phyloP scores from a whole-genome alignment of 2,888 invertebrate species.

The Hipparchia sbordonii region DNA sequence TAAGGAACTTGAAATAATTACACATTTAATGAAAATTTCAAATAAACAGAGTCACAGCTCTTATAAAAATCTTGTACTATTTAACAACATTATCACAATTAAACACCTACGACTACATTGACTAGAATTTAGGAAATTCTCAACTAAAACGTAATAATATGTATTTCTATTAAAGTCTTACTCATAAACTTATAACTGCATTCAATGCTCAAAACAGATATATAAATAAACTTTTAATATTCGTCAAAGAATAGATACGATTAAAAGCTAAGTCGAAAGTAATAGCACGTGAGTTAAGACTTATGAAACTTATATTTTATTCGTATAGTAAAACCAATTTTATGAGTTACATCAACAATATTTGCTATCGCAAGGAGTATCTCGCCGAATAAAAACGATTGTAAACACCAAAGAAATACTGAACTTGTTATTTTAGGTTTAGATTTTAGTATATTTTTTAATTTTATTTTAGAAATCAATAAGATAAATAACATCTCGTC shows the following conservation, averaged over 20 bases:
- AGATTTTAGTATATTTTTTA: too few relatives aligned
- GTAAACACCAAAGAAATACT: too few relatives aligned
- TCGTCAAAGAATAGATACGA: background rate
- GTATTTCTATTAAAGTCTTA: too few relatives aligned
- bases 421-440: too few relatives aligned
- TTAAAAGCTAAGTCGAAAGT: background rate
- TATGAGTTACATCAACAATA: too few relatives aligned
- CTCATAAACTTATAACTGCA: slow-evolving; percentile 1
- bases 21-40: slow-evolving; percentile 27
- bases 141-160: slow-evolving; percentile 9
- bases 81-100: slow-evolving; percentile 42
- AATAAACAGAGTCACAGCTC: slow-evolving; percentile 34
- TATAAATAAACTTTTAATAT: background rate
- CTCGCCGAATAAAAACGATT: too few relatives aligned
- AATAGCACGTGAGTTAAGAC: background rate
- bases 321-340: too few relatives aligned
- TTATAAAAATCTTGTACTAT: slow-evolving; percentile 41
- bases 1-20: slow-evolving; percentile 44
- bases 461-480: too few relatives aligned
- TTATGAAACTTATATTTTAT: too few relatives aligned
- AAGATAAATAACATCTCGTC: too few relatives aligned
- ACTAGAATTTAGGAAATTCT: slow-evolving; percentile 27
- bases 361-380: too few relatives aligned
- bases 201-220: background rate
- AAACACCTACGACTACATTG: slow-evolving; percentile 41